Evolutionary conservation across 1,140 invertebrate species (phyloP).

Genomic region (Elymnias hypermnestra): DNA sequence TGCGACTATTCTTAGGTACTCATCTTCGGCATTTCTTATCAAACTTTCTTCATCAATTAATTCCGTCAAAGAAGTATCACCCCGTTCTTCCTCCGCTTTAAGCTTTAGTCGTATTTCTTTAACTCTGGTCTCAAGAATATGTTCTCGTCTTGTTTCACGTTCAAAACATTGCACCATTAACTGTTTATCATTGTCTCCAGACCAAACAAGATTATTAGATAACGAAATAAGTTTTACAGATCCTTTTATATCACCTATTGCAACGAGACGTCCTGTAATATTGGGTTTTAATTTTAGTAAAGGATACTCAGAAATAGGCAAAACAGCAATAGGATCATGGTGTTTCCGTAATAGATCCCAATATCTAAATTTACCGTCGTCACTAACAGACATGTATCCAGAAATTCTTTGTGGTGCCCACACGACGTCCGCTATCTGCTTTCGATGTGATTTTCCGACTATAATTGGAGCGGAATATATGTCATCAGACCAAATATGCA

Average conservation of each 20-base stretch:
- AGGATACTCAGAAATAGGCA: slow-evolving; percentile 60
- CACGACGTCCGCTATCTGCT: slow-evolving; percentile 82
- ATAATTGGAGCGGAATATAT: slow-evolving; percentile 88
- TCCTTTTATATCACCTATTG: slow-evolving; percentile 85
- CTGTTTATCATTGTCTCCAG: slow-evolving; percentile 83
- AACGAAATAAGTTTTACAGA: slow-evolving; percentile 85
- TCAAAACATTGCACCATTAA: slow-evolving; percentile 83
- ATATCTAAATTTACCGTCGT: slow-evolving; percentile 89
- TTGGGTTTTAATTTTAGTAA: slow-evolving; percentile 71
- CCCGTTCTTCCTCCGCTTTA: slow-evolving; percentile 27
- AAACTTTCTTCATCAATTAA: slow-evolving; percentile 25
- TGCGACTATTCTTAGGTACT: slow-evolving; percentile 28
- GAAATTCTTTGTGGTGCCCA: slow-evolving; percentile 90
- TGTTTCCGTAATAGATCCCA: slow-evolving; percentile 93
- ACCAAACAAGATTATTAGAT: slow-evolving; percentile 83
- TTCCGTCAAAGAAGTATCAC: slow-evolving; percentile 3
- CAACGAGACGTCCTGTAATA: slow-evolving; percentile 82
- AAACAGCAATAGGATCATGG: slow-evolving; percentile 80
- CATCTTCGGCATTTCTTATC: slow-evolving; percentile 32
- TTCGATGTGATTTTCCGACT: slow-evolving; percentile 83
- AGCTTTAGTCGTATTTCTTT: slow-evolving; percentile 80
- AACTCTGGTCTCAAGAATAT: slow-evolving; percentile 89
- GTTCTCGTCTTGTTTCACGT: slow-evolving; percentile 89
- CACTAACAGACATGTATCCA: slow-evolving; percentile 87
- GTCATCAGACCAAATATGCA: slow-evolving; percentile 92